A percentile compares a stretch with the other conserved stretches of the same genome.
Evolutionary conservation across 2,797 vertebrate genomes (phyloP).

Genomic region (Microchirus variegatus): DNA sequence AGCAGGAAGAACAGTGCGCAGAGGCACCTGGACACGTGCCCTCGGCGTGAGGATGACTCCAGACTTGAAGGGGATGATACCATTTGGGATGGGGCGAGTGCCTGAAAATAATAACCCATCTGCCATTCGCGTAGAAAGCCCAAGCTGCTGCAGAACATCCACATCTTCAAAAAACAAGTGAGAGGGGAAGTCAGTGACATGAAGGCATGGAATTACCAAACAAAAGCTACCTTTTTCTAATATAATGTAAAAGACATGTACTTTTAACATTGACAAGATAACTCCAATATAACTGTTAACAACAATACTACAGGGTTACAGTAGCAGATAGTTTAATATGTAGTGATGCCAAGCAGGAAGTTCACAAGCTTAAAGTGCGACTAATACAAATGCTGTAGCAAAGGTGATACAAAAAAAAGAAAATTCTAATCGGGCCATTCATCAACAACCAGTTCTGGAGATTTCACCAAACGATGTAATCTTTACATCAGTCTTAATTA

Average conservation of each 20-base stretch:
- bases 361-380: slow-evolving; percentile 40
- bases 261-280: no score
- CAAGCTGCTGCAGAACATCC: slow-evolving; percentile 92
- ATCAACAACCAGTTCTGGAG: slow-evolving; percentile 52
- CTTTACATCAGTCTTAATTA: slow-evolving; percentile 65
- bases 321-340: slow-evolving; percentile 23
- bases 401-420: slow-evolving; percentile 31
- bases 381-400: slow-evolving; percentile 51
- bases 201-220: not conserved
- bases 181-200: slow-evolving; percentile 21
- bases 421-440: slow-evolving; percentile 25
- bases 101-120: slow-evolving; percentile 64
- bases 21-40: slow-evolving; percentile 85
- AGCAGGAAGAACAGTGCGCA: slow-evolving; percentile 81
- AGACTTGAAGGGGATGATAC: slow-evolving; percentile 92
- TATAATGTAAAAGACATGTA: not conserved
- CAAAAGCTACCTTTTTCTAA: not conserved
- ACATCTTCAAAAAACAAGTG: slow-evolving; percentile 86
- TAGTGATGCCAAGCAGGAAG: no score
- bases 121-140: slow-evolving; percentile 85
- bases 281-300: no score
- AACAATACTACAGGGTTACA: not conserved
- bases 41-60: slow-evolving; percentile 93
- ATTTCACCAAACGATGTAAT: slow-evolving; percentile 58
- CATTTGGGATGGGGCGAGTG: slow-evolving; percentile 76